Percentiles rank a stretch among this genome's conserved stretches.
These are phyloP conservation scores for Helicoverpa zea DNA, from an alignment of 1,140 invertebrate genomes.

Conservation along the genomic window DNA sequence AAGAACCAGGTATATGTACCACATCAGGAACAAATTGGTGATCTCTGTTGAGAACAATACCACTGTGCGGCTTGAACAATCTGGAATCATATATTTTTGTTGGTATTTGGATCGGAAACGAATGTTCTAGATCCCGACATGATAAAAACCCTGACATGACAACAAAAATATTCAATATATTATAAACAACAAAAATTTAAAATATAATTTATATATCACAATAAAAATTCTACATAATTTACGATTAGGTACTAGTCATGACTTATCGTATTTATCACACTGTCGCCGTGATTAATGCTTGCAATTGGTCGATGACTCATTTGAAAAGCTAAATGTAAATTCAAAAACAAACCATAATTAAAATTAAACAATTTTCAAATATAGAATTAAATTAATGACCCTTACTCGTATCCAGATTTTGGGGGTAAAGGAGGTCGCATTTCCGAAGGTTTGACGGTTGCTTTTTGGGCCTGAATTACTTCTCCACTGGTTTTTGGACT, in stretches of 20 bases:
- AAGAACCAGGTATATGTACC: slow-evolving; percentile 64
- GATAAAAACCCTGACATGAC: no score
- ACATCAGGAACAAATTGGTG: slow-evolving; percentile 72
- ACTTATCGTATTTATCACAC: no score
- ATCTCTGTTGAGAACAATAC: slow-evolving; percentile 76
- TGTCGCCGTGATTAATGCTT: no score
- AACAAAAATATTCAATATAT: no score
- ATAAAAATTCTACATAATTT: no score
- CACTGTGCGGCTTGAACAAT: slow-evolving; percentile 78
- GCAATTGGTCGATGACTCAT: no score
- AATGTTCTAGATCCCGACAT: no score
- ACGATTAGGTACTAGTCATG: no score
- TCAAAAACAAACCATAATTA: neutral
- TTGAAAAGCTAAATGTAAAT: neutral
- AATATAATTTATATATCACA: no score
- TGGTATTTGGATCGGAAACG: neutral
- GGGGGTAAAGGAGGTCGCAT: slow-evolving; percentile 73
- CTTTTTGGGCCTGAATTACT: slow-evolving; percentile 68
- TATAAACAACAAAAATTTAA: no score
- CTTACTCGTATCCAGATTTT: slow-evolving; percentile 74
- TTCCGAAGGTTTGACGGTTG: slow-evolving; percentile 64
- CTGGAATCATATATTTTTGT: slow-evolving; percentile 61
- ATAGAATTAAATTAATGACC: neutral
- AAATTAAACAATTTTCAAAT: no score
- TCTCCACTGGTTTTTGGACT: slow-evolving; percentile 81